These are phyloP conservation scores for Prunella fulvescens DNA, from an alignment of 2,113 vertebrate species.

Conservation along the genomic window DNA sequence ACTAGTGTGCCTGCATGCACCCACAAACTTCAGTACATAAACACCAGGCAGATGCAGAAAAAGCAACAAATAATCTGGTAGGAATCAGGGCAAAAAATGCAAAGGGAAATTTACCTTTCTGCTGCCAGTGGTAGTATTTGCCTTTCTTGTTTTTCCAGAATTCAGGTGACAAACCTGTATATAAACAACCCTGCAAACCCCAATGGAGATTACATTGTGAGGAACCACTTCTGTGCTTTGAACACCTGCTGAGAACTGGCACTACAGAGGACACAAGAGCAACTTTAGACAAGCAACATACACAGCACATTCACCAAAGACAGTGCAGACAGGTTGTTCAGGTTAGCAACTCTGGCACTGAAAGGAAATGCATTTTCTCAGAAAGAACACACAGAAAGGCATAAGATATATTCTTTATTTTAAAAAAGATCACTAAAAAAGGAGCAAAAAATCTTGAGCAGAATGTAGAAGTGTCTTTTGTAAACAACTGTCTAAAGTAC, in stretches of 20 bases:
- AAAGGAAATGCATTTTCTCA: background rate
- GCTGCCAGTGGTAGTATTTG: background rate
- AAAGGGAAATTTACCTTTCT: background rate
- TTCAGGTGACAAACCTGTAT: background rate
- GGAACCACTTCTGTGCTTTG: background rate
- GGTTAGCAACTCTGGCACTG: background rate
- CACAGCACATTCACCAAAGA: background rate
- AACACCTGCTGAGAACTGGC: background rate
- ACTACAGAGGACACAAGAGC: background rate
- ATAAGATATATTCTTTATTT: conserved; percentile 11
- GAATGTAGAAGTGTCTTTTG: background rate
- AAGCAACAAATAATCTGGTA: background rate
- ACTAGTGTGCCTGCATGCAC: background rate
- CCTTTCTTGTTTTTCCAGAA: background rate
- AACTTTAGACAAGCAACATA: background rate
- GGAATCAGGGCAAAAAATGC: background rate
- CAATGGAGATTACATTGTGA: background rate
- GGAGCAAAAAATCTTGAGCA: background rate
- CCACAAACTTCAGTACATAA: background rate
- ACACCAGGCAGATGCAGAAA: background rate
- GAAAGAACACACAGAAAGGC: background rate
- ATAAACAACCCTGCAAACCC: background rate
- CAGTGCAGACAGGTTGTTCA: background rate
- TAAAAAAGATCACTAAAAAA: background rate
- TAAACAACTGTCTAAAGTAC: background rate